Conservation (phyloP, 2,113 vertebrate species). For the Collichthys lucidus region DNA sequence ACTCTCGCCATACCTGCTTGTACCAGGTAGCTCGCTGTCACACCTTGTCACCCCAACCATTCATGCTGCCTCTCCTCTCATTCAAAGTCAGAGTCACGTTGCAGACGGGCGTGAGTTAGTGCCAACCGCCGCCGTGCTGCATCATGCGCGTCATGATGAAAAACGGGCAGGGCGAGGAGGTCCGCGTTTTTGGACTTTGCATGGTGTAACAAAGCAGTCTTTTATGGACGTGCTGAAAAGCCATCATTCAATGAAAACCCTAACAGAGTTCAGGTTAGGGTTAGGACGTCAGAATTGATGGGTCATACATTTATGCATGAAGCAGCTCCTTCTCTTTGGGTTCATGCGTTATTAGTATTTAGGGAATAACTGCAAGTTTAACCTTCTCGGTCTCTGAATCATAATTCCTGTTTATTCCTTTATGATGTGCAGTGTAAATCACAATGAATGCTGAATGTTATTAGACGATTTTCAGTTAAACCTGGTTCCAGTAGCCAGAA, state of each 20-base stretch:
- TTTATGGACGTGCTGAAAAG: constrained; percentile 59
- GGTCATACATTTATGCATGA: constrained; percentile 46
- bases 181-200: constrained; percentile 53
- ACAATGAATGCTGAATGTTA: not conserved
- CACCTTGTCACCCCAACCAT: not conserved
- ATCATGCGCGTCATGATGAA: constrained; percentile 33
- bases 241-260: constrained; percentile 43
- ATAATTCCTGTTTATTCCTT: constrained; percentile 4
- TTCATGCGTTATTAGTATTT: constrained; percentile 4
- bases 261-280: constrained; percentile 57
- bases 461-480: constrained; percentile 31
- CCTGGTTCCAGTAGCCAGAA: constrained; percentile 14
- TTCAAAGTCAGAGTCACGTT: constrained; percentile 30
- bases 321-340: constrained; percentile 22
- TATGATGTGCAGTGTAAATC: not conserved
- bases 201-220: constrained; percentile 53
- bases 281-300: constrained; percentile 54
- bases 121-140: constrained; percentile 34
- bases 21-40: not conserved
- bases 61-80: not conserved
- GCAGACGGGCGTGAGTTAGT: constrained; percentile 36
- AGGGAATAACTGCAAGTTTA: constrained; percentile 28
- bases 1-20: not conserved
- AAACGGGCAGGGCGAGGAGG: constrained; percentile 34
- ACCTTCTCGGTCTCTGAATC: not conserved